Base-by-base conservation (phyloP, 2,888 invertebrate species). In the Argynnis bischoffii region DNA sequence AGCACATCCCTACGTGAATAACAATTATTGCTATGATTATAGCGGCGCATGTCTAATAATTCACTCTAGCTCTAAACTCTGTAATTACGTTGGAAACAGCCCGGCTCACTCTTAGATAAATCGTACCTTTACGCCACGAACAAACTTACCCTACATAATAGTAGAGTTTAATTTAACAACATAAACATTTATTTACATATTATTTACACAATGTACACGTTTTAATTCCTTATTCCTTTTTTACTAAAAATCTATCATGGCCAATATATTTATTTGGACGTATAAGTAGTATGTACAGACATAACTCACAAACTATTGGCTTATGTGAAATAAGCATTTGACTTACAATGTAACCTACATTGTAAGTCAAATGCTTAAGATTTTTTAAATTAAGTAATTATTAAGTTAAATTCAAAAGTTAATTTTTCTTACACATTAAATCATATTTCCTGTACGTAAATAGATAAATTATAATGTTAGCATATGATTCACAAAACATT, bases 31-130 rank as follows among this genome's bases (percentile, higher is more conserved):
- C 71, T 74, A 79, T 80, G 90, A 92, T 92, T 90, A 89, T 89
- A 82, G 83, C 83, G 81, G 82, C 83, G 82, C 84, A 83, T 82
- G 83, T 86, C 87, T 91, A 91, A 92, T 92, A 91, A 91, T 92
- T 92, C 91, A 91, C 90, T 90, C 85, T 82, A 84, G 81, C 79
- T 80, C 87, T 90, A 90, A 92, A 90, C 88, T 91, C 87, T 88
- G 88, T 92, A 90, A 92, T 92, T 92, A 92, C 87, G 84, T 87
- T 87, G 86, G 89, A 87, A 88, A 86, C 83, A 88, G 83, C 54
- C 54, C 89, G 88, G 90, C 89, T 88, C 86, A 87, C 88, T 87
- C 90, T 89, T 90, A 86, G 87, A 89, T 85, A 88, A 90, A 91
- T 90, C 90, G 61, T 61, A 64, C 61, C 57, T 65, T 66, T 56